These are phyloP conservation scores for Leuctra nigra DNA, from an alignment of 2,888 invertebrate genomes.

Conservation along the genomic window DNA sequence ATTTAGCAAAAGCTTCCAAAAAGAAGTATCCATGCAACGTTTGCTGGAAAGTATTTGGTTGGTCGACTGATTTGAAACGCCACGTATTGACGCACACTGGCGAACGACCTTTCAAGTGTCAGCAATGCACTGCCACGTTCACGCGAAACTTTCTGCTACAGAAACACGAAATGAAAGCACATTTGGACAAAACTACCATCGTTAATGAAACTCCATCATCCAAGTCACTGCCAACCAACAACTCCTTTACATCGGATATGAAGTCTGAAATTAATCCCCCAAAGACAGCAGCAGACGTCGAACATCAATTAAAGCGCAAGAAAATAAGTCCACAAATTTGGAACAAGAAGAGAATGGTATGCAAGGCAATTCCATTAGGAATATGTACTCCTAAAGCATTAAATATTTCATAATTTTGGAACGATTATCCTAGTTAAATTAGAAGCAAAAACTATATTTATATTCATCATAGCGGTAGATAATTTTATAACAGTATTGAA, in stretches of 20 bases:
- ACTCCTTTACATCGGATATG: no score
- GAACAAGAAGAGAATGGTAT: not conserved
- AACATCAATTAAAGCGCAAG: not conserved
- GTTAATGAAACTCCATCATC: not conserved
- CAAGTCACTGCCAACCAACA: no score
- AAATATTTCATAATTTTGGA: conserved; percentile 20
- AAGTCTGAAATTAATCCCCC: no score
- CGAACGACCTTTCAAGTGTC: conserved; percentile 40
- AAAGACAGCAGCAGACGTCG: not conserved
- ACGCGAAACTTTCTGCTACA: conserved; percentile 41
- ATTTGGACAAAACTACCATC: not conserved
- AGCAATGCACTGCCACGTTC: conserved; percentile 38
- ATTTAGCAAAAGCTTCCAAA: conserved; percentile 23
- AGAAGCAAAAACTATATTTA: no score
- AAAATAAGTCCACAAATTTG: not conserved
- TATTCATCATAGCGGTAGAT: no score
- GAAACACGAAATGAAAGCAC: conserved; percentile 34
- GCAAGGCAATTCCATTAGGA: conserved; percentile 12
- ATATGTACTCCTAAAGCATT: conserved; percentile 24
- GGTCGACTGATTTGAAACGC: conserved; percentile 42
- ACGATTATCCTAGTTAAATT: no score
- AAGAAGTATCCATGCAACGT: conserved; percentile 38
- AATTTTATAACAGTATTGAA: no score
- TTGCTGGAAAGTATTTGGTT: conserved; percentile 40
- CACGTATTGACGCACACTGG: conserved; percentile 42